Evolutionary conservation across 2,888 invertebrate genomes (phyloP).

Genomic region (Coremacera marginata): DNA sequence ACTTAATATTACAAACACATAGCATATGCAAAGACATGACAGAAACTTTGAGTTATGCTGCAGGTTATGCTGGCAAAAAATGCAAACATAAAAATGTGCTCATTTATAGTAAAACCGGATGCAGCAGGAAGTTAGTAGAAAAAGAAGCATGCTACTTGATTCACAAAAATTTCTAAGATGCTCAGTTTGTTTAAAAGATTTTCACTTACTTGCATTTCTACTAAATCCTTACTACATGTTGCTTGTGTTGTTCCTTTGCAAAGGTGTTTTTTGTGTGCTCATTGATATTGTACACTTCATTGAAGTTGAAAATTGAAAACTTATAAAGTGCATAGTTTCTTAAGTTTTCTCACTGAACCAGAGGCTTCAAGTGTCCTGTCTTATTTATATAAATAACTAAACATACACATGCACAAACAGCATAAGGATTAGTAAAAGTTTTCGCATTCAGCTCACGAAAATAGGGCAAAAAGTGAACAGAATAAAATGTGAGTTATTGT

Average conservation of each 20-base stretch:
- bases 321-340: conserved; percentile 7
- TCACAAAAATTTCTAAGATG: conserved; percentile 15
- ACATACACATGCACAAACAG: no score
- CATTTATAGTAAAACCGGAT: background rate
- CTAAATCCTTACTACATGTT: background rate
- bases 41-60: conserved; percentile 4
- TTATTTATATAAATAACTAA: background rate
- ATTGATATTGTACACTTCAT: conserved; percentile 12
- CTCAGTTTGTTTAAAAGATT: conserved; percentile 26
- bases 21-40: background rate
- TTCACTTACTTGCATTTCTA: background rate
- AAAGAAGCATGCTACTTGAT: conserved; percentile 3
- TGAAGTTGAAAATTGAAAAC: conserved; percentile 31
- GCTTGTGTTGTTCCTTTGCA: background rate
- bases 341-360: background rate
- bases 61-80: background rate
- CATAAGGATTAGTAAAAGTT: background rate
- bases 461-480: background rate
- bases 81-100: background rate
- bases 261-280: conserved; percentile 8
- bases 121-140: background rate
- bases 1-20: background rate
- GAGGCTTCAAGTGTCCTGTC: background rate
- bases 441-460: background rate
- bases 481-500: background rate